Conservation (phyloP, 2,888 invertebrate species). For the Euplagia quadripunctaria region DNA sequence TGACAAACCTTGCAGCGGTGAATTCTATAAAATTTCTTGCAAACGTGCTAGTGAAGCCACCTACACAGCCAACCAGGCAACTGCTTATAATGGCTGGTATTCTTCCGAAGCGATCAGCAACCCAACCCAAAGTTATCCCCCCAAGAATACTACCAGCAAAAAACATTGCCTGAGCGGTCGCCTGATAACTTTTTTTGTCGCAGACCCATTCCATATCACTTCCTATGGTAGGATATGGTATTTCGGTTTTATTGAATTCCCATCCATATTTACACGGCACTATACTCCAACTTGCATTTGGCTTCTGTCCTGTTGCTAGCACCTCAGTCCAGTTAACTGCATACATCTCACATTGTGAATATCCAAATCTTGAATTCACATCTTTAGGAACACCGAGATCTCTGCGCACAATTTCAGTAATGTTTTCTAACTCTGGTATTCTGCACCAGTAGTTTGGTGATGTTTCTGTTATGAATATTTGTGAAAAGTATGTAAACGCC, state of each 20-base stretch:
- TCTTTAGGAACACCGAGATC: conserved; percentile 61
- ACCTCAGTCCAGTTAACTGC: conserved; percentile 69
- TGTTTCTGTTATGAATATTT: conserved; percentile 65
- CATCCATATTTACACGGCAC: conserved; percentile 68
- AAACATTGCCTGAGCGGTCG: conserved; percentile 70
- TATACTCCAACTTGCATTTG: conserved; percentile 61
- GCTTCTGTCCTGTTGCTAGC: conserved; percentile 51
- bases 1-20: conserved; percentile 64
- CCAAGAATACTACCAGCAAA: conserved; percentile 69
- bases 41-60: conserved; percentile 64
- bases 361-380: conserved; percentile 58
- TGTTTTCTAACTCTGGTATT: conserved; percentile 63
- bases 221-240: conserved; percentile 72
- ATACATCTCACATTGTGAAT: conserved; percentile 65
- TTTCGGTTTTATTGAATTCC: conserved; percentile 71
- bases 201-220: conserved; percentile 74
- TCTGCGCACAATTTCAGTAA: conserved; percentile 59
- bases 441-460: conserved; percentile 67
- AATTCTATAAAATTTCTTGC: conserved; percentile 64
- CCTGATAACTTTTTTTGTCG: conserved; percentile 70
- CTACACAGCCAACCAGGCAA: conserved; percentile 63
- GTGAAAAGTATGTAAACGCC: conserved; percentile 61
- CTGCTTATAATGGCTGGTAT: conserved; percentile 65
- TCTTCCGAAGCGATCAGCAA: conserved; percentile 70
- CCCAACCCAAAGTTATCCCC: conserved; percentile 69